These are phyloP conservation scores for Drosophila asahinai DNA, from an alignment of 1,140 invertebrate genomes.

Conservation along the genomic window DNA sequence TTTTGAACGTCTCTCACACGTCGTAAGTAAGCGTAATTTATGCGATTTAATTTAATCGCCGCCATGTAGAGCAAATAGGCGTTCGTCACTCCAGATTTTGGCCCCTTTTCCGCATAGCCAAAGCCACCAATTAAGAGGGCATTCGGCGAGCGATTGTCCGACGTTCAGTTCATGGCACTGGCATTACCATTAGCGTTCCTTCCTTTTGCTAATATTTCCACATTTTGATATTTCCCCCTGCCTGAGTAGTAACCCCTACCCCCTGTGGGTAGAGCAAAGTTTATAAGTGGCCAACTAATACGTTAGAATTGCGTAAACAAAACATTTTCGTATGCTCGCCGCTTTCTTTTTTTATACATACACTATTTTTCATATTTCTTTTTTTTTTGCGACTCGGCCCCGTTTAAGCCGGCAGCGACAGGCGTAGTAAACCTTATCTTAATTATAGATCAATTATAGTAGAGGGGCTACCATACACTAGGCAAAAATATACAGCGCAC, in stretches of 20 bases:
- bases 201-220: constrained; percentile 20
- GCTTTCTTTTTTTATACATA: constrained; percentile 43
- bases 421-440: constrained; percentile 73
- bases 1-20: constrained; percentile 26
- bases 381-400: constrained; percentile 9
- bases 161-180: constrained; percentile 32
- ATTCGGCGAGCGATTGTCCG: constrained; percentile 8
- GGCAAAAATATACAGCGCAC: constrained; percentile 30
- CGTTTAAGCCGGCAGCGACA: constrained; percentile 51
- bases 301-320: constrained; percentile 65
- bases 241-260: constrained; percentile 6
- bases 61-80: constrained; percentile 31
- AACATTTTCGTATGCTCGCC: constrained; percentile 32
- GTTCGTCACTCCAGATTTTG: constrained; percentile 28
- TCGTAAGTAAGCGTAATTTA: constrained; percentile 55
- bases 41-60: constrained; percentile 40
- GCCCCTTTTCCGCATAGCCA: constrained; percentile 54
- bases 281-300: constrained; percentile 47
- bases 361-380: constrained; percentile 5
- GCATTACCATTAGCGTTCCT: constrained; percentile 31
- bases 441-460: constrained; percentile 81
- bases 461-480: constrained; percentile 27
- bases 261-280: constrained; percentile 4
- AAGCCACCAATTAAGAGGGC: constrained; percentile 38
- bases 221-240: constrained; percentile 5